These are phyloP conservation scores for Dinomys branickii DNA, from an alignment of 2,113 vertebrate species.

Conservation along the genomic window DNA sequence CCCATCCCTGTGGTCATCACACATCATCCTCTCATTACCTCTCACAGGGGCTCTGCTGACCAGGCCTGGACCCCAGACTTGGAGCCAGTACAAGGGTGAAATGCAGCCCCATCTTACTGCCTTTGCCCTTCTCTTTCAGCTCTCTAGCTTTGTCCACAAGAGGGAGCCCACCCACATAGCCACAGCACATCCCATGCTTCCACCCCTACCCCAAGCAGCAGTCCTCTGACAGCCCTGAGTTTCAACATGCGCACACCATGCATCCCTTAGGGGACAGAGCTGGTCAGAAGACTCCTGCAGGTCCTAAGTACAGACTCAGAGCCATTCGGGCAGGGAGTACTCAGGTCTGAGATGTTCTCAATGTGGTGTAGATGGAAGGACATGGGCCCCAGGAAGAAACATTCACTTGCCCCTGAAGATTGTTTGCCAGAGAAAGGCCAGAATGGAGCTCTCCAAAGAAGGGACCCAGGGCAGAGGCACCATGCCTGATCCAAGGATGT, in stretches of 20 bases:
- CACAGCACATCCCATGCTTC: not conserved
- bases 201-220: not conserved
- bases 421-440: not conserved
- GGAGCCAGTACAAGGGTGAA: not conserved
- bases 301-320: not conserved
- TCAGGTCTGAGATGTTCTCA: not conserved
- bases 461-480: not conserved
- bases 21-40: not conserved
- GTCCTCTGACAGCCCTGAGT: not conserved
- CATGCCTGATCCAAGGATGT: not conserved
- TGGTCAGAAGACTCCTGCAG: not conserved
- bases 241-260: not conserved
- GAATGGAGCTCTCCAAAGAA: not conserved
- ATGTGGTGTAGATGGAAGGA: not conserved
- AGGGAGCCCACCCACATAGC: accelerated
- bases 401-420: not conserved
- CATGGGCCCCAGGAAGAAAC: not conserved
- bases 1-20: not conserved
- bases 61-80: not conserved
- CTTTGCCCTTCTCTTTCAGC: not conserved
- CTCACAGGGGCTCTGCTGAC: not conserved
- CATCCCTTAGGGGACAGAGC: not conserved
- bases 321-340: not conserved
- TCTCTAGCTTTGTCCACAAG: not conserved
- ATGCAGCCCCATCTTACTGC: not conserved